These are phyloP conservation scores for Staurois parvus DNA, from an alignment of 2,797 vertebrate genomes.

Conservation along the genomic window DNA sequence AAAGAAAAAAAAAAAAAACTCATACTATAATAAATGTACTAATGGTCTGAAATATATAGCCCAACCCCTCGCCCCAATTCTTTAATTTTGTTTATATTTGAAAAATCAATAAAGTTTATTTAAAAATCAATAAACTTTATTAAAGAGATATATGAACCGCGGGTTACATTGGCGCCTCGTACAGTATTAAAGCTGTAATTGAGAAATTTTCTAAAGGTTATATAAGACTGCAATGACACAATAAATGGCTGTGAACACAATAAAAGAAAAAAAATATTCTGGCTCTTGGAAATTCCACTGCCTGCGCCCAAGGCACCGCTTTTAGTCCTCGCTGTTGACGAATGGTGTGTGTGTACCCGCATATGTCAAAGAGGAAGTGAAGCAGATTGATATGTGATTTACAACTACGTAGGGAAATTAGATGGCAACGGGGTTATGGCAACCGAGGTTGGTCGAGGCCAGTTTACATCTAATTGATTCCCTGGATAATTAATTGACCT, in stretches of 20 bases:
- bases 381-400: constrained; percentile 24
- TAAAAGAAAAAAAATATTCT: too few relatives aligned
- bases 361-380: not conserved
- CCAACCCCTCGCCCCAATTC: not conserved
- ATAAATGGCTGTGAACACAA: not conserved
- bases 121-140: constrained; percentile 3
- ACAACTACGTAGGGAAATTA: constrained; percentile 20
- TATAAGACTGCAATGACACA: not conserved
- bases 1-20: not conserved
- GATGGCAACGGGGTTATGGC: constrained; percentile 34
- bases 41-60: not conserved
- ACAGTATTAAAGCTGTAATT: not conserved
- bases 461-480: constrained; percentile 36
- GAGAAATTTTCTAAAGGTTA: not conserved
- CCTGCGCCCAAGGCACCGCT: too few relatives aligned
- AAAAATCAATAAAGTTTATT: not conserved
- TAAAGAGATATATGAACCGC: not conserved
- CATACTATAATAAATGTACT: not conserved
- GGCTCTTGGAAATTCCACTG: too few relatives aligned
- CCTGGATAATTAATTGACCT: constrained; percentile 13
- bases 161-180: not conserved
- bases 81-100: constrained; percentile 1
- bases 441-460: constrained; percentile 11
- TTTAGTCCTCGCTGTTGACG: not conserved
- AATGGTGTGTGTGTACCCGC: not conserved